Conservation (phyloP, 2,888 invertebrate genomes). For the Drosophila macrospina region DNA sequence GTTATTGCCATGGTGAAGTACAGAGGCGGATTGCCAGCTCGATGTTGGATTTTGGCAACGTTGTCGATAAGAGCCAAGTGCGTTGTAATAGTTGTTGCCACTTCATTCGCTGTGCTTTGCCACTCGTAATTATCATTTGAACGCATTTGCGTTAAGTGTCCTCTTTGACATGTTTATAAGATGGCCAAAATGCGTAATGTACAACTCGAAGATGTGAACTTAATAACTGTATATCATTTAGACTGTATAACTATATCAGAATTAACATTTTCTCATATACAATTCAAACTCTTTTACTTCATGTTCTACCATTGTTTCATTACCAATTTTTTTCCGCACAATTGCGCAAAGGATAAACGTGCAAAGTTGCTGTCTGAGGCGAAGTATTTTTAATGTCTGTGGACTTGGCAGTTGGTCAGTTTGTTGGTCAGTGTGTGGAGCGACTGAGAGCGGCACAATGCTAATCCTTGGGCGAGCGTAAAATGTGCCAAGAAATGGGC, state of each 20-base stretch:
- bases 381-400: constrained; percentile 37
- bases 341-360: constrained; percentile 61
- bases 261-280: not conserved
- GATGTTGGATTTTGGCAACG: constrained; percentile 33
- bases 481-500: constrained; percentile 59
- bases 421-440: constrained; percentile 24
- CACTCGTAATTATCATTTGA: constrained; percentile 78
- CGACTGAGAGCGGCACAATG: constrained; percentile 23
- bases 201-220: constrained; percentile 32
- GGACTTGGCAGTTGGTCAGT: constrained; percentile 53
- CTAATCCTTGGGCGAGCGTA: constrained; percentile 67
- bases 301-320: not conserved
- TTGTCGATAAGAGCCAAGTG: constrained; percentile 71
- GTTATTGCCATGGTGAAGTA: constrained; percentile 74
- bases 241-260: constrained; percentile 4
- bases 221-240: constrained; percentile 10
- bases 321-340: constrained; percentile 59
- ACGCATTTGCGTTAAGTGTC: constrained; percentile 78
- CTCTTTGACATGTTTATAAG: constrained; percentile 82
- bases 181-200: constrained; percentile 56
- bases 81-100: constrained; percentile 80
- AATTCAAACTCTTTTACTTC: constrained; percentile 6
- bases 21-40: constrained; percentile 56
- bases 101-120: constrained; percentile 64
- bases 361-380: constrained; percentile 52